Conservation (phyloP, 2,888 invertebrate genomes). For the Maniola hyperantus region DNA sequence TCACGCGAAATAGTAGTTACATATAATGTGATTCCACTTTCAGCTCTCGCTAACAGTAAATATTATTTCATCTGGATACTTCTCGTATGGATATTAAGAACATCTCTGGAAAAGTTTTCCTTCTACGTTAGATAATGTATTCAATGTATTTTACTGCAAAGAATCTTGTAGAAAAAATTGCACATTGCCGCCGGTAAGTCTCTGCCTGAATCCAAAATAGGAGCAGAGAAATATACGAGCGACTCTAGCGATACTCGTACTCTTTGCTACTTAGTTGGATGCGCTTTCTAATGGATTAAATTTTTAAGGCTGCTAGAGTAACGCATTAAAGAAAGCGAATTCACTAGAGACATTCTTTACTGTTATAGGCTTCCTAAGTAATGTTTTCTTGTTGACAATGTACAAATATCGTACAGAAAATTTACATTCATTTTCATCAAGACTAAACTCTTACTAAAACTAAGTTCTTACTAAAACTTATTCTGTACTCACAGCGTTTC, state of each 20-base stretch:
- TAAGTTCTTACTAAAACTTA: too few relatives aligned
- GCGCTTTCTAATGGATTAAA: constrained; percentile 21
- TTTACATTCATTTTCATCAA: too few relatives aligned
- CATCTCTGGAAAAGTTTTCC: background rate
- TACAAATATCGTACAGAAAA: too few relatives aligned
- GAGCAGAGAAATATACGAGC: constrained; percentile 4
- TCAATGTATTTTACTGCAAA: background rate
- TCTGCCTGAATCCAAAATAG: constrained; percentile 9
- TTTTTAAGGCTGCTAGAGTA: constrained; percentile 12
- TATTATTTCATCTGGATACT: too few relatives aligned
- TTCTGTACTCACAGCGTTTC: background rate
- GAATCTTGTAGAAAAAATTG: background rate
- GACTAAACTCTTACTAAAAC: too few relatives aligned
- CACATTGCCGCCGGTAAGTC: background rate
- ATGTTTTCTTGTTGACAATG: background rate
- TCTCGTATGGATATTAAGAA: too few relatives aligned
- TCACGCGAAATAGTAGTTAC: background rate
- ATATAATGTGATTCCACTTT: too few relatives aligned
- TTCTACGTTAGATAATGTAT: background rate
- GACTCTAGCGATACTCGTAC: background rate
- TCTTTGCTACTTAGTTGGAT: constrained; percentile 12
- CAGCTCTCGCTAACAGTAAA: too few relatives aligned
- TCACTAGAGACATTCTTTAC: constrained; percentile 1
- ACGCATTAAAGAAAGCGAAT: constrained; percentile 4
- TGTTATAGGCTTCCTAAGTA: background rate